Base-by-base conservation (phyloP, 2,888 invertebrate genomes). In the Oligia fasciuncula region DNA sequence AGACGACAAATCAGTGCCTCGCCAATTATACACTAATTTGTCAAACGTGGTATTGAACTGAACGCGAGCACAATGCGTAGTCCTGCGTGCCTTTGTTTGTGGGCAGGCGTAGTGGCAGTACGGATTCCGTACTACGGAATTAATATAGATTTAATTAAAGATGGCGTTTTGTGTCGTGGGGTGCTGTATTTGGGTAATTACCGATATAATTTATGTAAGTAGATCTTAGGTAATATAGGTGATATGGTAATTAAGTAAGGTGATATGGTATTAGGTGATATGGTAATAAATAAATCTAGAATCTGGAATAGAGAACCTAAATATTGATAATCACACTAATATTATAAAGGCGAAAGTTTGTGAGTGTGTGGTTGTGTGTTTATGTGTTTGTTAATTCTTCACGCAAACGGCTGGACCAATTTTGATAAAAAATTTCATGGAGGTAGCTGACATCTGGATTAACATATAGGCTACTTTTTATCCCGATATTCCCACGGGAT, bases 11-110 rank as follows among this genome's bases (percentile, higher is more conserved):
- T 86, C 86, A 69, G 60, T 74, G 46, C 67, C 40, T 49, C n/a
- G 68, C 73, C 85, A 86, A 85, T 85, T 87, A 85, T 69, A 72
- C 74, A 80, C 62, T 84, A 84, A 85, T 85, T 85, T 74, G 84
- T 85, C 87, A 72, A 74, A 76, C 84, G 84, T 35, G 73, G 71
- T 69, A 62, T 67, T 63, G 72, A 73, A 57, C 46, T n/a, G 43
- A 71, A 60, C 60, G 74, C 81, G 29, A 65, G 60, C 66, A 86
- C 84, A 84, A 79, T 73, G 83, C 57, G 29, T 72, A 35, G 71
- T 57, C 84, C 46, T n/a, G 69, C 69, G 29, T 60, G 29, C 35
- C 74, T 74, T 85, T 87, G 85, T 85, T 57, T 65, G 72, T 29
- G 68, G 76, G n/a, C 40, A 60, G 57, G 82, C 35, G 68, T 11